Percentiles rank a stretch among this genome's conserved stretches.
Evolutionary conservation across 2,888 invertebrate species (phyloP).

Genomic region (Actias luna): DNA sequence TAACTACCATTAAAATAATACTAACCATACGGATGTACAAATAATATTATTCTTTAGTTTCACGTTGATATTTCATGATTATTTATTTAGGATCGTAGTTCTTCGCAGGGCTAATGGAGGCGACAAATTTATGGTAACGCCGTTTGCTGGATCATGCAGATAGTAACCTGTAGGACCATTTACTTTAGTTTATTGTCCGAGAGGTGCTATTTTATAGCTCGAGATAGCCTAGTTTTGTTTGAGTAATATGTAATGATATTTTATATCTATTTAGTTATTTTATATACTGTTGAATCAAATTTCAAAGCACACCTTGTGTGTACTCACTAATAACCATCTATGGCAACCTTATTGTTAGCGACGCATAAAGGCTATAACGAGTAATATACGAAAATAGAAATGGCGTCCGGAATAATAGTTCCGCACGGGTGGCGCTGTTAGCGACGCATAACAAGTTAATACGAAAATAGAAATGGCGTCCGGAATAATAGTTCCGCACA

Average conservation of each 20-base stretch:
- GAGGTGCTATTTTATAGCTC: neutral
- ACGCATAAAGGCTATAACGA: too few relatives aligned
- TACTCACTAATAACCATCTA: too few relatives aligned
- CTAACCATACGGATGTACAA: neutral
- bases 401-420: too few relatives aligned
- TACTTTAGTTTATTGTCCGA: slow-evolving; percentile 1
- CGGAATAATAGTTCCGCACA: too few relatives aligned
- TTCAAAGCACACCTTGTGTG: too few relatives aligned
- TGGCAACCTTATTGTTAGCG: too few relatives aligned
- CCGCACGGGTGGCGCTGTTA: too few relatives aligned
- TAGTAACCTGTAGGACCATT: neutral
- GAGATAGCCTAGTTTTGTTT: neutral
- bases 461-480: too few relatives aligned
- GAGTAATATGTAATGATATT: neutral
- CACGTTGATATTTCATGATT: neutral
- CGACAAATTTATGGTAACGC: slow-evolving; percentile 2
- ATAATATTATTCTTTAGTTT: neutral
- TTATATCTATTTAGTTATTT: neutral
- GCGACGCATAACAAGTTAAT: too few relatives aligned
- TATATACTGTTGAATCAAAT: neutral
- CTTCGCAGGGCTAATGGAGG: neutral
- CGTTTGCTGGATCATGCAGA: slow-evolving; percentile 5
- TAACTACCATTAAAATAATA: too few relatives aligned
- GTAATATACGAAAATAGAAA: too few relatives aligned
- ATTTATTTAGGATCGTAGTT: neutral